phyloP scores from a whole-genome alignment of 2,113 vertebrate species.

The Oncorhynchus nerka region DNA sequence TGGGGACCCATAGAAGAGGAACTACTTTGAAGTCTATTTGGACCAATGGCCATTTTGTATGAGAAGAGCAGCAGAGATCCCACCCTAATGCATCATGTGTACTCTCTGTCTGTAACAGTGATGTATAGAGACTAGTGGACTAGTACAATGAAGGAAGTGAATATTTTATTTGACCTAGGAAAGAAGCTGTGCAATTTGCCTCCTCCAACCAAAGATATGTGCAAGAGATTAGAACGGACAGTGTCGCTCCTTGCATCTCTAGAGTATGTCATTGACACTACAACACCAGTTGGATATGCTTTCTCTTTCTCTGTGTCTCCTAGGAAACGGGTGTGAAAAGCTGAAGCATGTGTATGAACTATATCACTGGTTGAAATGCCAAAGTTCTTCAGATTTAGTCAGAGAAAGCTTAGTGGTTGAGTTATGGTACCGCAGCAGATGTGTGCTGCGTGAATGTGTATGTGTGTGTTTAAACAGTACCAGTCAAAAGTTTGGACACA shows the following conservation, averaged over 20 bases:
- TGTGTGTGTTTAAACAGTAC: not conserved
- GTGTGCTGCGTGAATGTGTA: not conserved
- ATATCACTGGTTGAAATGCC: not conserved
- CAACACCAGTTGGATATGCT: too few relatives aligned
- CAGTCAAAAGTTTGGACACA: too few relatives aligned
- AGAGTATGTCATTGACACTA: too few relatives aligned
- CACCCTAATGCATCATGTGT: not conserved
- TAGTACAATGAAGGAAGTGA: too few relatives aligned
- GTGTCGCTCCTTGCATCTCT: too few relatives aligned
- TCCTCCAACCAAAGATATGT: too few relatives aligned
- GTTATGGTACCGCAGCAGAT: slow-evolving; percentile 25
- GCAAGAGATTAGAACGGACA: too few relatives aligned
- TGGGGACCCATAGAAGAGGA: not conserved
- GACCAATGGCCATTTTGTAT: not conserved
- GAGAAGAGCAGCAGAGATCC: not conserved
- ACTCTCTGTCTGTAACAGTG: not conserved
- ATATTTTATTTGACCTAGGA: too few relatives aligned
- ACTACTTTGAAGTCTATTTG: not conserved
- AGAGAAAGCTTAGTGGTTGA: slow-evolving; percentile 28
- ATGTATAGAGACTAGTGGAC: too few relatives aligned
- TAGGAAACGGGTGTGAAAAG: not conserved
- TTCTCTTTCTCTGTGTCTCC: too few relatives aligned
- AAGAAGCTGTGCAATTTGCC: too few relatives aligned
- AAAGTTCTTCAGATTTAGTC: slow-evolving; percentile 10
- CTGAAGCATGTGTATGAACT: not conserved